Evolutionary conservation across 1,140 invertebrate species (phyloP).

Genomic region (Cydia strobilella): DNA sequence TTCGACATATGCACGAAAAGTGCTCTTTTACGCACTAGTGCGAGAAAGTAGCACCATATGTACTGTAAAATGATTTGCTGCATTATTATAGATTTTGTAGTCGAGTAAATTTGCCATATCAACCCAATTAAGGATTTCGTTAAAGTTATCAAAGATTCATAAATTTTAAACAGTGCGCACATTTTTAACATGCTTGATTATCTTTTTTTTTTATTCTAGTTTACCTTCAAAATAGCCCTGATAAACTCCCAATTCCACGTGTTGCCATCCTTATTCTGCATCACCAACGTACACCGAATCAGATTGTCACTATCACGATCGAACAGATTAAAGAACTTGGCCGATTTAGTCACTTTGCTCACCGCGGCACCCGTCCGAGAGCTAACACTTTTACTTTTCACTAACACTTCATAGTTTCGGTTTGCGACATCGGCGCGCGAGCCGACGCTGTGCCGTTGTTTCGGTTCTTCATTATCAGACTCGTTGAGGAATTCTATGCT

Average conservation of each 20-base stretch:
- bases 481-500: conserved; percentile 72
- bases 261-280: conserved; percentile 85
- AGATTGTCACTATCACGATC: conserved; percentile 83
- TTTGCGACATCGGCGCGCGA: conserved; percentile 64
- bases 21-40: too few relatives aligned
- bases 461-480: conserved; percentile 71
- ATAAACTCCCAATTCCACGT: conserved; percentile 94
- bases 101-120: too few relatives aligned
- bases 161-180: not conserved
- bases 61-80: too few relatives aligned
- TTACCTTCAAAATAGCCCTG: conserved; percentile 87
- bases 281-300: conserved; percentile 87
- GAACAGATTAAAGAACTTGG: conserved; percentile 74
- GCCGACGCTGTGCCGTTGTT: conserved; percentile 72
- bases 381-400: conserved; percentile 78
- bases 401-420: conserved; percentile 70
- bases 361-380: conserved; percentile 71
- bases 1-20: too few relatives aligned
- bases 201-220: not conserved
- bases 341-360: conserved; percentile 69
- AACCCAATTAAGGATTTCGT: too few relatives aligned
- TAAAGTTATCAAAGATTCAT: too few relatives aligned
- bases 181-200: not conserved
- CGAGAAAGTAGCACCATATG: too few relatives aligned
- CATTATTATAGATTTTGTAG: too few relatives aligned